Evolutionary conservation across 64 coral and sea anemone genomes (phyloP).

Genomic region (Dendronephthya gigantea): DNA sequence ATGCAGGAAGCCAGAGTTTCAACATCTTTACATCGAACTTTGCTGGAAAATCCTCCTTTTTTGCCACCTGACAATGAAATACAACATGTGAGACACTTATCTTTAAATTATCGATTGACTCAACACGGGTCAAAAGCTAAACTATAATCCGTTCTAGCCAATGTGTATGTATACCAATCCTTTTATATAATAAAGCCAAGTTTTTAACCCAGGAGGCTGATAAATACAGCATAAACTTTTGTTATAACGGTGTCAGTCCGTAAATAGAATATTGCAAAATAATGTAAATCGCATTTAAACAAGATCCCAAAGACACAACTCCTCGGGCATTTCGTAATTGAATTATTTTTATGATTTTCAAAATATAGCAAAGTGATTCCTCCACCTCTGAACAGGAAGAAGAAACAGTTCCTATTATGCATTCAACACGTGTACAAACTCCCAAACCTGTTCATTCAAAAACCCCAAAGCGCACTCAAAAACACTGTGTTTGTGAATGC

Average conservation of each 20-base stretch:
- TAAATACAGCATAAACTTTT: too few species aligned
- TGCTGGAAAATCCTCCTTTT: background rate
- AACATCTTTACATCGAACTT: background rate
- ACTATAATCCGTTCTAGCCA: too few species aligned
- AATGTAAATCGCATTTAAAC: too few species aligned
- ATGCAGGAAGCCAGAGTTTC: conserved; percentile 79
- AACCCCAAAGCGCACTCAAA: conserved; percentile 29
- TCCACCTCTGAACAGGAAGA: background rate
- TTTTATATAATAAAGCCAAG: too few species aligned
- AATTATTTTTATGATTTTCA: background rate
- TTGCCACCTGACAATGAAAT: background rate
- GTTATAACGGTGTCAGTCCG: too few species aligned
- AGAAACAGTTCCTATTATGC: background rate
- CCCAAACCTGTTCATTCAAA: conserved; percentile 33
- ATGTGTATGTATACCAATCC: too few species aligned
- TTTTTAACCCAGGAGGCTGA: too few species aligned
- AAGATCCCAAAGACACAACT: too few species aligned
- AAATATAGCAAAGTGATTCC: background rate
- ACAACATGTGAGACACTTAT: background rate
- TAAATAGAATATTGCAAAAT: too few species aligned
- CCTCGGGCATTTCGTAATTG: background rate
- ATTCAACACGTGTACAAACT: conserved; percentile 17
- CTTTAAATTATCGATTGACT: background rate
- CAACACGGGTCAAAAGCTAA: too few species aligned
- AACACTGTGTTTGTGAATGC: conserved; percentile 89